Evolutionary conservation across 2,888 invertebrate genomes (phyloP), one percentile per base, ranked within the genome.

Genomic region (Sinhomidia bicolor): DNA sequence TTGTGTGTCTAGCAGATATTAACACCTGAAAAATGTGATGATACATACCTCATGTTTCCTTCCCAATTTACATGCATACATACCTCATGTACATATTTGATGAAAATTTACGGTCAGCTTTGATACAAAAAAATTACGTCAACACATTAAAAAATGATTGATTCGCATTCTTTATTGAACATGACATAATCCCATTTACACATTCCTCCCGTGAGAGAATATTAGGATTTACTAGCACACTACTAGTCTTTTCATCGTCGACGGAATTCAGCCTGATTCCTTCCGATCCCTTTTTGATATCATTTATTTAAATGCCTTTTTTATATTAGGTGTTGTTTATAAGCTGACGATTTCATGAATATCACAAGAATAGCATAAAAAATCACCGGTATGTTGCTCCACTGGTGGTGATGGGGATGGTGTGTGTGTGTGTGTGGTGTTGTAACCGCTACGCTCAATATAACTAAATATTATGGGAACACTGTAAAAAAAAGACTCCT

Each of bases 131-230:
- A 71, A 44, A 23, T 36, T 74, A 26, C 26, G 14, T 7, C 51
- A 51, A 74, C 23, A 20, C 71, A 71, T 71, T 71, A 71, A 74
- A n/a, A 32, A 74, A 74, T 74, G 74, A 74, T 74, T 74, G 74
- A 74, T 74, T 47, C 26, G 26, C 44, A 26, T 74, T 74, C 47
- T 74, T 74, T 74, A 47, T 26, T 47, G 17, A 44, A 74, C 32
- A 44, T 47, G 51, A n/a, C 44, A 47, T 44, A 1, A 26, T 36
- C 14, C 20, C 32, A 41, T 12, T 12, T 20, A 5, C 36, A 17
- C 41, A 36, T 68, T 68, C 17, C 17, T 41, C 0, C 7, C 9
- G 32, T 41, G 1, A 68, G 32, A 14, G 32, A 65, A 36, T 68
- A 68, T 68, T 68, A 12, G 17, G 36, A 41, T 68, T 68, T 68